A percentile compares a stretch with the other conserved stretches of the same genome.
Evolutionary conservation across 2,113 vertebrate species (phyloP).

Genomic region (Lanius collurio): DNA sequence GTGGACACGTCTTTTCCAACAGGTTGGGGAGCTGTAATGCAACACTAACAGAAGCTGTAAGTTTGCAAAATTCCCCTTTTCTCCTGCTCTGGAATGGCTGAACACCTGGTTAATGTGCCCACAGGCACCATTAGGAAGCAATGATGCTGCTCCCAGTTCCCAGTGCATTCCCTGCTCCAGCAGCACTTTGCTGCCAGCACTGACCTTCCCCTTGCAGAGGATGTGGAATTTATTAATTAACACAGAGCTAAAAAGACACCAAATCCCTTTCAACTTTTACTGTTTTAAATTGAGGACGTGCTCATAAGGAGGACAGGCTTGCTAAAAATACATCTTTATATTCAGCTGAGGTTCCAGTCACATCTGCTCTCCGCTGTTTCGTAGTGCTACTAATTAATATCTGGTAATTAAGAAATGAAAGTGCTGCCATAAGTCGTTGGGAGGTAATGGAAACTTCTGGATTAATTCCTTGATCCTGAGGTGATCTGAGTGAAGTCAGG

Average conservation of each 20-base stretch:
- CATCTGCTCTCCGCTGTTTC: slow-evolving; percentile 11
- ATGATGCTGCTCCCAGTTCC: neutral
- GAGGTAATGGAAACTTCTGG: neutral
- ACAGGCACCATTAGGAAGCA: slow-evolving; percentile 63
- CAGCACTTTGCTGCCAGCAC: slow-evolving; percentile 29
- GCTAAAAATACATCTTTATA: neutral
- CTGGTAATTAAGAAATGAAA: slow-evolving; percentile 39
- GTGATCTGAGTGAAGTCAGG: neutral
- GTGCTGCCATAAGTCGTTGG: neutral
- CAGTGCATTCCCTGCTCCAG: slow-evolving; percentile 52
- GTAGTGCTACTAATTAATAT: neutral
- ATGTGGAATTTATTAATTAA: slow-evolving; percentile 60
- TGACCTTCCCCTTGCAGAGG: slow-evolving; percentile 57
- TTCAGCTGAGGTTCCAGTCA: neutral
- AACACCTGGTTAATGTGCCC: slow-evolving; percentile 76
- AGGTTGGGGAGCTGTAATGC: neutral
- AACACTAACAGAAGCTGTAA: neutral
- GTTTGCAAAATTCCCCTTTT: slow-evolving; percentile 8
- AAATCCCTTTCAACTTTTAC: neutral
- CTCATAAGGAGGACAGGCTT: neutral
- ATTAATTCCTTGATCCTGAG: neutral
- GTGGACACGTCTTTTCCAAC: neutral
- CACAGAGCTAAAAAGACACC: slow-evolving; percentile 28
- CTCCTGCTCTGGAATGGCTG: slow-evolving; percentile 34
- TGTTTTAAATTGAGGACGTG: neutral